A percentile compares a stretch with the other conserved stretches of the same genome.
Conservation (phyloP, 2,113 vertebrate species). For the Prunella fulvescens region DNA sequence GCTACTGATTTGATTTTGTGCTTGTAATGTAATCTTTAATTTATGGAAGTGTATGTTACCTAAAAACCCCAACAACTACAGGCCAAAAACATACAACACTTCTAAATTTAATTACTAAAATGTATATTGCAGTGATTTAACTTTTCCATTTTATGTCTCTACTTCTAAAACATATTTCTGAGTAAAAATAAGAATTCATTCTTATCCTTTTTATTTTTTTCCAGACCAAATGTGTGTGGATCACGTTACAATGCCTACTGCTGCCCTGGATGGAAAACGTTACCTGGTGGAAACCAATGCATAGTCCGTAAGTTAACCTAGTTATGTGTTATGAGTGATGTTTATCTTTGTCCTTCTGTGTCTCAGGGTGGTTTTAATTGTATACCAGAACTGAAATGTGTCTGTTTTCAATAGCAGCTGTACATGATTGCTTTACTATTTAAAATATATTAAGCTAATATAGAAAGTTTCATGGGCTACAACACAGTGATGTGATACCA, state of each 20-base stretch:
- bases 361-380: not conserved
- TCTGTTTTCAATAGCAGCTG: not conserved
- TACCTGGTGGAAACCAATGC: conserved; percentile 98
- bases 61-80: not conserved
- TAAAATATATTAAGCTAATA: not conserved
- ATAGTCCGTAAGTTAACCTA: conserved; percentile 94
- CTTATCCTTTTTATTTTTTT: conserved; percentile 11
- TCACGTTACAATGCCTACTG: conserved; percentile 94
- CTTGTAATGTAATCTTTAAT: not conserved
- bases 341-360: not conserved
- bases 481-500: not conserved
- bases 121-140: not conserved
- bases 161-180: not conserved
- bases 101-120: not conserved
- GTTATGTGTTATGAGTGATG: not conserved
- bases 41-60: not conserved
- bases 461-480: not conserved
- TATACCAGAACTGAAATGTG: not conserved
- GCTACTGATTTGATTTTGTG: not conserved
- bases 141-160: not conserved
- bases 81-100: not conserved
- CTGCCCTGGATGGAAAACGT: conserved; percentile 98
- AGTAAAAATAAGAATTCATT: not conserved
- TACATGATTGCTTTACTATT: not conserved
- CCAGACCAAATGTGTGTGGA: conserved; percentile 95